A percentile compares a stretch with the other conserved stretches of the same genome.
Evolutionary conservation across 30 jellyfish, hydroid and myxozoan species (phyloP).

Genomic region (Aurelia coerulea): DNA sequence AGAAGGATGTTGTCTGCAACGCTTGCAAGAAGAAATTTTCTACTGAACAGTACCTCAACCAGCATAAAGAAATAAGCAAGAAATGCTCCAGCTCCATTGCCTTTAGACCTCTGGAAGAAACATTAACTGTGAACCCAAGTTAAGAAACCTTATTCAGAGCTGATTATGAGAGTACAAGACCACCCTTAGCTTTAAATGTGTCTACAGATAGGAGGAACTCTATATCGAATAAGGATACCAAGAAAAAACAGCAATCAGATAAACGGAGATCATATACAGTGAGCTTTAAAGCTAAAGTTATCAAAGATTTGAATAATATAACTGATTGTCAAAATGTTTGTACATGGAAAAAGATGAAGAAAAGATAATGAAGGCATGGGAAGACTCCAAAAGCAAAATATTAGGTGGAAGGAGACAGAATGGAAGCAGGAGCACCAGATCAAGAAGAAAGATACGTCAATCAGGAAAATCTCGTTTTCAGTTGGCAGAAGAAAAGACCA

Average conservation of each 20-base stretch:
- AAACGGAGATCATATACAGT: constrained; percentile 14
- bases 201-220: neutral
- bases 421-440: constrained; percentile 39
- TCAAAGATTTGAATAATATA: constrained; percentile 1
- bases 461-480: constrained; percentile 2
- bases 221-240: neutral
- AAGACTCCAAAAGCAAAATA: constrained; percentile 4
- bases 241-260: constrained; percentile 22
- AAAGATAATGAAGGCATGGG: constrained; percentile 13
- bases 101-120: constrained; percentile 2
- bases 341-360: constrained; percentile 10
- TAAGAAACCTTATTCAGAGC: neutral
- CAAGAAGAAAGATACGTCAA: constrained; percentile 6
- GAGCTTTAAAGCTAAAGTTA: constrained; percentile 7
- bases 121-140: neutral
- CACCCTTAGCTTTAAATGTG: too few relatives aligned
- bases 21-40: neutral
- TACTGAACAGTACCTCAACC: constrained; percentile 6
- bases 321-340: neutral
- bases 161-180: neutral
- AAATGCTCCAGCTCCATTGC: constrained; percentile 12
- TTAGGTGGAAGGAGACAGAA: constrained; percentile 36
- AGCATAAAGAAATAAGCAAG: neutral
- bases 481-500: constrained; percentile 18
- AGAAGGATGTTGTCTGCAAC: constrained; percentile 1